phyloP scores from a whole-genome alignment of 2,797 vertebrate species.

The Oreochromis grahami region DNA sequence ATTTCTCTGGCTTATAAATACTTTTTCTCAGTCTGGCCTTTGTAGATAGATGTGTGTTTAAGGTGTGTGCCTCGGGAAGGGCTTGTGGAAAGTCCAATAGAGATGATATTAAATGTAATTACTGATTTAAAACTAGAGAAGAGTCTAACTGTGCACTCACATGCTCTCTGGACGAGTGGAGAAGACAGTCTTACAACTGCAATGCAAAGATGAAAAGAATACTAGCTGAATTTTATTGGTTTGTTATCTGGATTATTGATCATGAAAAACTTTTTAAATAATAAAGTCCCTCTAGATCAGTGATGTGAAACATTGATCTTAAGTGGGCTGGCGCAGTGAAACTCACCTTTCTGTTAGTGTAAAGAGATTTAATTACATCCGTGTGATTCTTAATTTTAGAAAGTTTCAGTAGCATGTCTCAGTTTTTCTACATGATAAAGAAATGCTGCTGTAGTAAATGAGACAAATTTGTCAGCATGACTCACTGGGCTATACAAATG shows the following conservation, averaged over 20 bases:
- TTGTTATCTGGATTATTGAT: neutral
- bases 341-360: too few species aligned
- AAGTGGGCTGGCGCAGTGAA: neutral
- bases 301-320: neutral
- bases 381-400: too few species aligned
- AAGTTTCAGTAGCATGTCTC: too few species aligned
- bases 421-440: too few species aligned
- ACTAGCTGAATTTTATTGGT: neutral
- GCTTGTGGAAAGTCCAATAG: neutral
- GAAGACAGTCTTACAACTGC: neutral
- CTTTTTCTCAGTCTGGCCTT: neutral
- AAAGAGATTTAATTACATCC: too few species aligned
- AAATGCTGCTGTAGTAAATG: too few species aligned
- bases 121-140: neutral
- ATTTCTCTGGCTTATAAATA: constrained; percentile 46
- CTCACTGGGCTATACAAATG: too few species aligned
- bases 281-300: neutral
- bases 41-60: neutral
- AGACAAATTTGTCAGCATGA: too few species aligned
- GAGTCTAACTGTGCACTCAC: neutral
- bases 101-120: neutral
- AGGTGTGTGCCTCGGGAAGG: neutral
- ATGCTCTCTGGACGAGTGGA: neutral
- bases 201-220: neutral
- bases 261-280: neutral